Evolutionary conservation across 2,888 invertebrate species (phyloP).

Genomic region (Ennomos fuscantarius): DNA sequence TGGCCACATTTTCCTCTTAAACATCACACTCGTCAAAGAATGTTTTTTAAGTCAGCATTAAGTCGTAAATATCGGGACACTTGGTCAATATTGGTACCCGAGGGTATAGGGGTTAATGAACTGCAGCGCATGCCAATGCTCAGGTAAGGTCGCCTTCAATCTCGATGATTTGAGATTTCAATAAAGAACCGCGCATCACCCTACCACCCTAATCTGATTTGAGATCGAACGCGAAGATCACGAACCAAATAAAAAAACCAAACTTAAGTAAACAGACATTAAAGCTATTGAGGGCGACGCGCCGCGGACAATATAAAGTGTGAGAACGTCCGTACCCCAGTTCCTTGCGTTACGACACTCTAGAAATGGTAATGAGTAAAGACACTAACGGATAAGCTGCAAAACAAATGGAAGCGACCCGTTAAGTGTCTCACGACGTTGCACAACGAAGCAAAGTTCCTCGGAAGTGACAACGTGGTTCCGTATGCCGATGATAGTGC

Average conservation of each 20-base stretch:
- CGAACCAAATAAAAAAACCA: constrained; percentile 10
- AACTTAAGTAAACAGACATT: constrained; percentile 23
- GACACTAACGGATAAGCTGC: constrained; percentile 52
- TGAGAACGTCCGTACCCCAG: constrained; percentile 56
- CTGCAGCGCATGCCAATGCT: constrained; percentile 51
- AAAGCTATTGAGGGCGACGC: constrained; percentile 24
- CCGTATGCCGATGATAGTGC: constrained; percentile 55
- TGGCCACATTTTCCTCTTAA: constrained; percentile 44
- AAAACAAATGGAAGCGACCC: constrained; percentile 55
- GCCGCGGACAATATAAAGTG: constrained; percentile 37
- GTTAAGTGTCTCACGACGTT: constrained; percentile 61
- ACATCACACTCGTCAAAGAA: constrained; percentile 37
- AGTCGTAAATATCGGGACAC: constrained; percentile 57
- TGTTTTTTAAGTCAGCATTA: constrained; percentile 46
- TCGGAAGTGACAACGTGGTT: constrained; percentile 70
- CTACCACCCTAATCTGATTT: constrained; percentile 12
- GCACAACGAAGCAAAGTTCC: constrained; percentile 56
- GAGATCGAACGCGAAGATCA: background rate
- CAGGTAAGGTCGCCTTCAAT: constrained; percentile 54
- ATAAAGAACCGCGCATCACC: constrained; percentile 16
- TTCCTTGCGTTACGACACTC: constrained; percentile 53
- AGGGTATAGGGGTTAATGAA: constrained; percentile 61
- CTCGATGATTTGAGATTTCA: constrained; percentile 31
- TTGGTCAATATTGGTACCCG: constrained; percentile 64
- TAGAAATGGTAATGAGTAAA: constrained; percentile 57